Evolutionary conservation across 2,797 vertebrate species (phyloP), one percentile per base, ranked within the genome.

Genomic region (Australoheros facetus): DNA sequence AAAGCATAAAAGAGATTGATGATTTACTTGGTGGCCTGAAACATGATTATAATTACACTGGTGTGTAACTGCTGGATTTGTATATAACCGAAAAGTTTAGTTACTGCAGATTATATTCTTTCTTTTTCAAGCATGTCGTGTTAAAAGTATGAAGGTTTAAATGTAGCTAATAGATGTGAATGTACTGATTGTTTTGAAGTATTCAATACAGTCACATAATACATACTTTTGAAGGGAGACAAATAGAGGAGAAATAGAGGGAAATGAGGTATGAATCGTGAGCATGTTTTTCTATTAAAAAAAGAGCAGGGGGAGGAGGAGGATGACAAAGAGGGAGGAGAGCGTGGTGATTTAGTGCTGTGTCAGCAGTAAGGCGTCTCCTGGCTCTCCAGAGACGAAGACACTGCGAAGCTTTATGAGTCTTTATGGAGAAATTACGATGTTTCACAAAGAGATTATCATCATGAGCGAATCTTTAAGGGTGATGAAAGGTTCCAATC

Each of bases 351-450:
- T 93, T 93, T 90, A 93, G 77, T 57, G 87, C 88, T 85, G 86
- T 88, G 88, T 92, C 92, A 94, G 91, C 90, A 89, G 45, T 9
- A 64, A 85, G 80, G 84, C 74, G 62, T 87, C 77, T 71, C 73
- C 87, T 75, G 69, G 83, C 83, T 89, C 91, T 85, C 82, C 48
- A 21, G 88, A 88, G 93, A 91, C 62, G 12, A 86, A 88, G 88
- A 76, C 79, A 62, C 80, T 30, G 80, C 64, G 81, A 85, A 79
- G 84, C 87, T 91, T 93, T 91, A 94, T 79, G 87, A 83, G 81
- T 85, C 86, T 92, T 92, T 88, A 91, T 85, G 86, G 87, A 80
- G 81, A 87, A 90, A 90, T 93, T 83, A 91, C 70, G 79, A 87
- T 73, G 77, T 87, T 91, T 89, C 90, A 82, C 81, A 77, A 82